Percentiles rank a stretch among this genome's conserved stretches.
Conservation (phyloP, 2,797 vertebrate genomes). For the Oryzias dopingdopingensis region DNA sequence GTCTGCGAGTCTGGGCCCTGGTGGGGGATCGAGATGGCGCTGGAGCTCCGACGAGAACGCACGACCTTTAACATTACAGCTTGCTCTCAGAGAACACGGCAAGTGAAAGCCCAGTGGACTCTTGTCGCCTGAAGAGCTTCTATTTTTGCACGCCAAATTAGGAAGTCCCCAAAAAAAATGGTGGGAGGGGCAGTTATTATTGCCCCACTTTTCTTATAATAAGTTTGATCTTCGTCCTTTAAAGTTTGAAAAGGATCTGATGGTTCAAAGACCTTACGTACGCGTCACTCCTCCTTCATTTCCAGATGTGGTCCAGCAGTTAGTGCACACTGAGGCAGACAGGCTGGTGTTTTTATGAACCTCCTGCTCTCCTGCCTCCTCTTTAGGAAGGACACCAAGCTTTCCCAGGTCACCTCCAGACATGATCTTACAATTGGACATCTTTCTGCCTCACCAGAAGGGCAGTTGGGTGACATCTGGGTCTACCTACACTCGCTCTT, state of each 20-base stretch:
- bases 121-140: constrained; percentile 54
- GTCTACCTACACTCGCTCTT: no score
- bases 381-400: no score
- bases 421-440: no score
- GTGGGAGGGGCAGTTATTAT: constrained; percentile 36
- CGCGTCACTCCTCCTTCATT: neutral
- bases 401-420: no score
- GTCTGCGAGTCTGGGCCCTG: constrained; percentile 28
- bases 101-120: constrained; percentile 48
- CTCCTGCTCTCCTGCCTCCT: no score
- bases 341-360: constrained; percentile 2
- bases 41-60: constrained; percentile 12
- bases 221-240: constrained; percentile 37
- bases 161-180: constrained; percentile 46
- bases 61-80: constrained; percentile 48
- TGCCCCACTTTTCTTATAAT: constrained; percentile 42
- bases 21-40: constrained; percentile 16
- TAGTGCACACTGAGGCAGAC: neutral
- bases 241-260: constrained; percentile 20
- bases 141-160: constrained; percentile 60
- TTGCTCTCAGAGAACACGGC: constrained; percentile 32
- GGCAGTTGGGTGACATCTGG: no score
- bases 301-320: constrained; percentile 3
- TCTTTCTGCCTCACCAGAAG: no score
- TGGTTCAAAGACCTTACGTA: constrained; percentile 3